Percentiles rank a stretch among this genome's conserved stretches.
Evolutionary conservation across 92 coral and sea anemone genomes (phyloP).

Genomic region (Parazoanthus darwini): DNA sequence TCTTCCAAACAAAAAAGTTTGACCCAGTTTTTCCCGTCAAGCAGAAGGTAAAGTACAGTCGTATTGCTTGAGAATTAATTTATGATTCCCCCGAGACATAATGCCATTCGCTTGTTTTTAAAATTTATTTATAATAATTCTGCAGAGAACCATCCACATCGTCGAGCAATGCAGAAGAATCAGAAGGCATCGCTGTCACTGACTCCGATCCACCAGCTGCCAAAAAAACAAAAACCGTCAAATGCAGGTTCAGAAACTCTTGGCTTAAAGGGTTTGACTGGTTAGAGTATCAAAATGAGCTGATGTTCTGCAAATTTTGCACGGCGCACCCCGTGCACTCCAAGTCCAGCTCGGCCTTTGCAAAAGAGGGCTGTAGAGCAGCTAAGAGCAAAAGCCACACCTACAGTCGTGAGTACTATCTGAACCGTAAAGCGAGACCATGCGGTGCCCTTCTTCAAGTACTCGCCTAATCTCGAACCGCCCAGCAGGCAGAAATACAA

Average conservation of each 20-base stretch:
- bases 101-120: conserved; percentile 21
- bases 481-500: conserved; percentile 30
- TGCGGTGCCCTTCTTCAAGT: conserved; percentile 43
- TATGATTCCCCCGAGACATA: conserved; percentile 24
- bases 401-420: conserved; percentile 42
- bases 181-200: not conserved
- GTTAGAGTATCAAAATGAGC: not conserved
- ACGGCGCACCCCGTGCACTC: not conserved
- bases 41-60: conserved; percentile 36
- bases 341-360: conserved; percentile 17
- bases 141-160: conserved; percentile 20
- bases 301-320: conserved; percentile 19
- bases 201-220: conserved; percentile 1
- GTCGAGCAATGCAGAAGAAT: conserved; percentile 19
- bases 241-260: not conserved
- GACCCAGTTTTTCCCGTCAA: conserved; percentile 29
- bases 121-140: conserved; percentile 25
- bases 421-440: conserved; percentile 33
- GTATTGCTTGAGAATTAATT: conserved; percentile 22
- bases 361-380: conserved; percentile 11
- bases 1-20: conserved; percentile 33
- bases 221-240: not conserved
- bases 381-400: conserved; percentile 44
- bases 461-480: conserved; percentile 42
- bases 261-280: conserved; percentile 13